Conservation (phyloP, 2,113 vertebrate genomes). For the Natator depressus region DNA sequence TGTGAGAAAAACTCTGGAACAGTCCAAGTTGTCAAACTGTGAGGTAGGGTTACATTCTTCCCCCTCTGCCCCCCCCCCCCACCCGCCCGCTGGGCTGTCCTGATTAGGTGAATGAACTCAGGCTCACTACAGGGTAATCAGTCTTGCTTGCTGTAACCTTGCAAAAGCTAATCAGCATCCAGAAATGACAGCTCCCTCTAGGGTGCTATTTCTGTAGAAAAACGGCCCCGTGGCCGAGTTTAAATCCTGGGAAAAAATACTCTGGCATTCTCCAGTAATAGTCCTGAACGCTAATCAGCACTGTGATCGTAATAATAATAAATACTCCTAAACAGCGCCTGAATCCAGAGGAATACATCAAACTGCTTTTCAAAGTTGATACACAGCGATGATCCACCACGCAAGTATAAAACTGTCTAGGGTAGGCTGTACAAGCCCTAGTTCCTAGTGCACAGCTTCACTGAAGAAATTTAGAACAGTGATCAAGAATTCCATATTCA, state of each 20-base stretch:
- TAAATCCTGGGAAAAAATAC: neutral
- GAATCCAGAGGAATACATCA: conserved; percentile 37
- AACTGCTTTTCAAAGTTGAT: neutral
- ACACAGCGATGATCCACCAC: conserved; percentile 39
- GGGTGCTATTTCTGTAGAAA: conserved; percentile 26
- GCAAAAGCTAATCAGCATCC: conserved; percentile 60
- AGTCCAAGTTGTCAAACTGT: conserved; percentile 47
- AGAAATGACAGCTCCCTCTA: conserved; percentile 54
- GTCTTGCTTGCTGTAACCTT: conserved; percentile 45
- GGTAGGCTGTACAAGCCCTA: conserved; percentile 17
- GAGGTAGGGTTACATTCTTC: conserved; percentile 50
- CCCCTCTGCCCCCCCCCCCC: neutral
- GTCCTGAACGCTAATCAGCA: neutral
- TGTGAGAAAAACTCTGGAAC: conserved; percentile 45
- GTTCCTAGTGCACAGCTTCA: neutral
- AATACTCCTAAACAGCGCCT: neutral
- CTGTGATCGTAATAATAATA: neutral
- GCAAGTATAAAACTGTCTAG: neutral
- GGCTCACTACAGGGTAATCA: conserved; percentile 6
- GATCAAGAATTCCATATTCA: neutral
- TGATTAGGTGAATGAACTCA: conserved; percentile 53
- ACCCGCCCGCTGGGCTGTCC: conserved; percentile 29
- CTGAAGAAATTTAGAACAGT: conserved; percentile 26
- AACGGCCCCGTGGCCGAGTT: neutral
- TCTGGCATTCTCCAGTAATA: conserved; percentile 3